phyloP scores from a whole-genome alignment of 2,797 vertebrate species.

The Parambassis ranga region DNA sequence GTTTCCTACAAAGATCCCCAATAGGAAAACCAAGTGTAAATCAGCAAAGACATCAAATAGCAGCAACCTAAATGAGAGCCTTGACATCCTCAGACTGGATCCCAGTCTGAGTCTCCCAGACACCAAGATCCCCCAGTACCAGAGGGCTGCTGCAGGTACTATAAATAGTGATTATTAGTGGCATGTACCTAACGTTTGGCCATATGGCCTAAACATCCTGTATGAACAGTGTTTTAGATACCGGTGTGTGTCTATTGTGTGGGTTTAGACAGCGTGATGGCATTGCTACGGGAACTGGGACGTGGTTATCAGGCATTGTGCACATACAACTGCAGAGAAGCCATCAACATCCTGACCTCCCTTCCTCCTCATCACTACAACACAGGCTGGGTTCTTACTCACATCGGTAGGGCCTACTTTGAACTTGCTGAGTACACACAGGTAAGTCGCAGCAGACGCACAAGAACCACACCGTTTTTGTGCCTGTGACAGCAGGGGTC shows the following conservation, averaged over 20 bases:
- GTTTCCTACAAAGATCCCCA: slow-evolving; percentile 98
- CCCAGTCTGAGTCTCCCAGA: slow-evolving; percentile 82
- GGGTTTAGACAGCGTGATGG: slow-evolving; percentile 64
- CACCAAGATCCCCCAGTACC: slow-evolving; percentile 91
- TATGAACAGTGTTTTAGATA: too few species aligned
- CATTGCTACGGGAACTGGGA: slow-evolving; percentile 89
- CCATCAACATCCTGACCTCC: slow-evolving; percentile 91
- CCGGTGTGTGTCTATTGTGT: neutral
- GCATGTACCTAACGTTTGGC: too few species aligned
- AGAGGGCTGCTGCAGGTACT: slow-evolving; percentile 92
- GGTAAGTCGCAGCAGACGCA: slow-evolving; percentile 70
- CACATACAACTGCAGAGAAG: slow-evolving; percentile 96
- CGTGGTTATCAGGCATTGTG: slow-evolving; percentile 95
- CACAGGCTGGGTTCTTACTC: slow-evolving; percentile 96
- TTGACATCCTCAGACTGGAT: slow-evolving; percentile 95
- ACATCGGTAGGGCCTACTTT: slow-evolving; percentile 96
- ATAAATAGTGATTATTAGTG: too few species aligned
- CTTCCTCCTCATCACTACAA: slow-evolving; percentile 97
- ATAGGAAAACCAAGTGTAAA: slow-evolving; percentile 98
- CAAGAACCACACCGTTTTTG: neutral
- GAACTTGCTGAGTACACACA: slow-evolving; percentile 97
- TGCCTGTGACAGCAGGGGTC: too few species aligned
- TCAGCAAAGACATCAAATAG: slow-evolving; percentile 91
- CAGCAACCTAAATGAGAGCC: slow-evolving; percentile 93
- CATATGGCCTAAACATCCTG: too few species aligned